Evolutionary conservation across 1,140 invertebrate genomes (phyloP), one percentile per base, ranked within the genome.

Genomic region (Sitobion miscanthi): DNA sequence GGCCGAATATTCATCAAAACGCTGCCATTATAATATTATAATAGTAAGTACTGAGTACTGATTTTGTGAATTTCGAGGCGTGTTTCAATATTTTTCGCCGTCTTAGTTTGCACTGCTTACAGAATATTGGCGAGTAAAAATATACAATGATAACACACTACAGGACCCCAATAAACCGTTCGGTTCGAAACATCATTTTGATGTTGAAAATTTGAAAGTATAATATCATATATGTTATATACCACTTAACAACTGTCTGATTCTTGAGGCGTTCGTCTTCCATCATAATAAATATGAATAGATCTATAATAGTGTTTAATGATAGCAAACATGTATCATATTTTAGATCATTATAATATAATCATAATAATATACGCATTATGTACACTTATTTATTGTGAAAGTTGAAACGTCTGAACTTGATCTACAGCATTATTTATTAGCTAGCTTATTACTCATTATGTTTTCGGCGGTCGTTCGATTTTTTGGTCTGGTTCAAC

Each of bases 291-390:
- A 83, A 83, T 83, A 42, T n/a, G 62, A 42, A 83, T 42, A 38
- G 35, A 83, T 83, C 38, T 83, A 42, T 38, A 83, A 83, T 83
- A 77, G 62, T n/a, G 62, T 77, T n/a, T 77, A 77, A 77, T 77
- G 62, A 77, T 77, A 77, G 62, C 20, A 77, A 77, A n/a, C 62
- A n/a, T 77, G 4, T n/a, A 17, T 69, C 30, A 69, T 69, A 69
- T 77, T 77, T n/a, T 77, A n/a, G 30, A 77, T 77, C 30, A 14
- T 17, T 17, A 6, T 20, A 35, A 77, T 77, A n/a, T 17, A 30
- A 20, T 77, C 14, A n/a, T n/a, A 57, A n/a, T n/a, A 57, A n/a
- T 14, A 5, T 69, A n/a, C 14, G 30, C 30, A 69, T 14, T n/a
- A 30, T 62, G 25, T 77, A n/a, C 62, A n/a, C 30, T n/a, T n/a